Evolutionary conservation across 2,797 vertebrate species (phyloP).

Genomic region (Neoniphon sammara): DNA sequence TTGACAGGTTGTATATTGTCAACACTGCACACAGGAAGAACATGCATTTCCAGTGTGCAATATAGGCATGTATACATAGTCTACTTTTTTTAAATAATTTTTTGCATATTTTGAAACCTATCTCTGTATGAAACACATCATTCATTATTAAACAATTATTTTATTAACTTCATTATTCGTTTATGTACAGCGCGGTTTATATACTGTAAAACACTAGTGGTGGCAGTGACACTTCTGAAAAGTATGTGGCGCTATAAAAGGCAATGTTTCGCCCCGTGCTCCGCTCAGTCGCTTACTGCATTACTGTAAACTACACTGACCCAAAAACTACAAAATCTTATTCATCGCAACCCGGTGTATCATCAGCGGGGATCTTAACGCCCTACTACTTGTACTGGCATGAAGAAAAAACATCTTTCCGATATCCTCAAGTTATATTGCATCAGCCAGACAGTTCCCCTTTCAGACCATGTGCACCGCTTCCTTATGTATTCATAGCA

Average conservation of each 20-base stretch:
- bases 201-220: background rate
- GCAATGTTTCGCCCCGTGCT: background rate
- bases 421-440: conserved; percentile 34
- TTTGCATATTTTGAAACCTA: too few species aligned
- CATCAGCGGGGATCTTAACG: background rate
- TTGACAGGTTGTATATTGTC: too few species aligned
- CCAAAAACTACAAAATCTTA: background rate
- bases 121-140: too few species aligned
- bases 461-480: conserved; percentile 25
- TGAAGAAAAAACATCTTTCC: background rate
- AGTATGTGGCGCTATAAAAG: conserved; percentile 51
- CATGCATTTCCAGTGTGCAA: too few species aligned
- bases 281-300: background rate
- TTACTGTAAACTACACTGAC: background rate
- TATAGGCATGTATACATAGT: too few species aligned
- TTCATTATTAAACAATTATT: too few species aligned
- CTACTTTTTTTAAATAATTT: too few species aligned
- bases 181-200: too few species aligned
- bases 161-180: too few species aligned
- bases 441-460: conserved; percentile 57
- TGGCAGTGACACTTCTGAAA: background rate
- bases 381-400: background rate
- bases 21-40: too few species aligned
- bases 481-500: background rate
- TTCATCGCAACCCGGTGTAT: too few species aligned